phyloP scores from a whole-genome alignment of 2,113 vertebrate genomes.

The Pedetes capensis region DNA sequence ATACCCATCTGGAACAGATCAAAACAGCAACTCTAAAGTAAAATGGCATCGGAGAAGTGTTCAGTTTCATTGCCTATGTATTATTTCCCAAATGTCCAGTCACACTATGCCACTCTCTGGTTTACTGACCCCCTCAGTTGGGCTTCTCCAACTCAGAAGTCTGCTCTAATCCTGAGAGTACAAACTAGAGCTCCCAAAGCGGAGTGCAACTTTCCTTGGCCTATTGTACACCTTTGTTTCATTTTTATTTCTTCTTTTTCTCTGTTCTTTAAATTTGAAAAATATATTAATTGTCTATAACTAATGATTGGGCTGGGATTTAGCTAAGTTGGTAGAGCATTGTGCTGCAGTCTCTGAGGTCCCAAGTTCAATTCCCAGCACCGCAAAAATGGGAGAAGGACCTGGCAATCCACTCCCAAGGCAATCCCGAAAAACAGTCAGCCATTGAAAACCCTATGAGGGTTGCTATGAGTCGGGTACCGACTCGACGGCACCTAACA shows the following conservation, averaged over 20 bases:
- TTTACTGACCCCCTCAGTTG: background rate
- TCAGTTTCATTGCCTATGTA: background rate
- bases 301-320: too few species aligned
- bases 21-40: background rate
- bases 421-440: too few species aligned
- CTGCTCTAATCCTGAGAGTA: fast-evolving
- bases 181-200: fast-evolving
- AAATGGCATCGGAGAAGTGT: background rate
- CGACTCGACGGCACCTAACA: too few species aligned
- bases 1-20: background rate
- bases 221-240: background rate
- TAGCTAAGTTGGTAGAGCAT: too few species aligned
- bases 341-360: too few species aligned
- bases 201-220: background rate
- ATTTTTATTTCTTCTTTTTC: background rate
- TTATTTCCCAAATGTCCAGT: background rate
- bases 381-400: too few species aligned
- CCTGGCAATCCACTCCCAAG: too few species aligned
- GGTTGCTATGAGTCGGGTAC: too few species aligned
- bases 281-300: too few species aligned
- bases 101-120: background rate
- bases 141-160: fast-evolving
- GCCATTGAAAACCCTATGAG: too few species aligned
- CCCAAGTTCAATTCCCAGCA: too few species aligned
- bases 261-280: background rate